Evolutionary conservation across 2,797 vertebrate genomes (phyloP).

Genomic region (Agapornis canus): DNA sequence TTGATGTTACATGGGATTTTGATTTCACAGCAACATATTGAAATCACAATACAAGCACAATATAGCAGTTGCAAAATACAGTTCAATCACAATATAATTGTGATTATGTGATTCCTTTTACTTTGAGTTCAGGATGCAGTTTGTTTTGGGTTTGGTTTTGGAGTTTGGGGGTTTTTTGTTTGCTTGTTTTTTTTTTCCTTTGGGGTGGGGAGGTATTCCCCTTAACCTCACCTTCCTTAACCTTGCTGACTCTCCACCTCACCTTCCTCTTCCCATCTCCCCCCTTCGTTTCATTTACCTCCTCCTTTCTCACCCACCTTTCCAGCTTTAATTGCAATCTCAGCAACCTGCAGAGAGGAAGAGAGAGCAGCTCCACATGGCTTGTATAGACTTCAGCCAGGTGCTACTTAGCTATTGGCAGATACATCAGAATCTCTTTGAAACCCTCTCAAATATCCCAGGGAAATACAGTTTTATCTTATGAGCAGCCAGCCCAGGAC

Average conservation of each 20-base stretch:
- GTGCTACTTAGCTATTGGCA: background rate
- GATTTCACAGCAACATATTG: background rate
- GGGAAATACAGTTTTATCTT: background rate
- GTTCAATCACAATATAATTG: background rate
- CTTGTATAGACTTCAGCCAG: background rate
- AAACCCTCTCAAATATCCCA: background rate
- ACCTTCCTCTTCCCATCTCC: background rate
- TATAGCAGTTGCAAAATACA: background rate
- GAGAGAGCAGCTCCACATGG: rapidly evolving
- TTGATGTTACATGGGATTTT: background rate
- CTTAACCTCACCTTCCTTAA: background rate
- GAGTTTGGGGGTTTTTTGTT: background rate
- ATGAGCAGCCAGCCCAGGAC: background rate
- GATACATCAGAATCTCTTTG: background rate
- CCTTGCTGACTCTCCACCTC: background rate
- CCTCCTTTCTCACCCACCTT: background rate
- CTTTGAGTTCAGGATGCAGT: background rate
- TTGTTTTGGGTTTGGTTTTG: background rate
- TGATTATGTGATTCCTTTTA: background rate
- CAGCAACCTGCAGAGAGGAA: background rate
- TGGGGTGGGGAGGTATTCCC: background rate
- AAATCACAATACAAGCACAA: background rate
- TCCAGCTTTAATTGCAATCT: background rate
- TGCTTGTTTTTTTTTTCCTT: background rate
- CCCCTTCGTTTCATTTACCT: background rate